phyloP scores from a whole-genome alignment of 2,113 vertebrate genomes.

The Geococcyx californianus region DNA sequence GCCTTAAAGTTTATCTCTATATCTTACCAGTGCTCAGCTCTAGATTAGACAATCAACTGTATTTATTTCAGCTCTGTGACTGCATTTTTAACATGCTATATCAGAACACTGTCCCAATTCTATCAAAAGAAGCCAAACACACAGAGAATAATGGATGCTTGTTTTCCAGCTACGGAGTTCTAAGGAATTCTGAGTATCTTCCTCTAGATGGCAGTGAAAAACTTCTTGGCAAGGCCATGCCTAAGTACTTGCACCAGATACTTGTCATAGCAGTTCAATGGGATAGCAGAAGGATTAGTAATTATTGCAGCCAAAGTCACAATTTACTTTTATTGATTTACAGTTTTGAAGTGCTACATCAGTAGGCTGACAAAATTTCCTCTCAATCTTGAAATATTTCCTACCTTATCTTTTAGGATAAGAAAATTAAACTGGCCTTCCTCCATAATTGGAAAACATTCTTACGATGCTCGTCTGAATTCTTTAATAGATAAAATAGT shows the following conservation, averaged over 20 bases:
- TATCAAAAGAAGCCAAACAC: not conserved
- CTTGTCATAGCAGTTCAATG: not conserved
- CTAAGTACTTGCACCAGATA: not conserved
- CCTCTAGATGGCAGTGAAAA: slow-evolving; percentile 70
- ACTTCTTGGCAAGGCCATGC: not conserved
- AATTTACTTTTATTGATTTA: not conserved
- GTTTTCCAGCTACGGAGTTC: not conserved
- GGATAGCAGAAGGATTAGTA: not conserved
- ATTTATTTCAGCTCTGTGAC: not conserved
- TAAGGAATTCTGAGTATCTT: not conserved
- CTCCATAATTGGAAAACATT: not conserved
- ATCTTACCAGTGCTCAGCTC: not conserved
- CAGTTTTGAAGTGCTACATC: not conserved
- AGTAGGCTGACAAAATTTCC: not conserved
- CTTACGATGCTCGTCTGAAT: not conserved
- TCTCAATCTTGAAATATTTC: not conserved
- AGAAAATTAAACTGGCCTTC: not conserved
- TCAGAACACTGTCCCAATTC: not conserved
- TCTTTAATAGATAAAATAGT: not conserved
- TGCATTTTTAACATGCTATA: not conserved
- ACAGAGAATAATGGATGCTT: not conserved
- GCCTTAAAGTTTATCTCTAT: not conserved
- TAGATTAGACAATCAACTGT: not conserved
- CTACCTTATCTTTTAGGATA: not conserved
- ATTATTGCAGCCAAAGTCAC: not conserved